Evolutionary conservation across 2,888 invertebrate species (phyloP), one percentile per base, ranked within the genome.

Genomic region (Pemphredon lugubris): DNA sequence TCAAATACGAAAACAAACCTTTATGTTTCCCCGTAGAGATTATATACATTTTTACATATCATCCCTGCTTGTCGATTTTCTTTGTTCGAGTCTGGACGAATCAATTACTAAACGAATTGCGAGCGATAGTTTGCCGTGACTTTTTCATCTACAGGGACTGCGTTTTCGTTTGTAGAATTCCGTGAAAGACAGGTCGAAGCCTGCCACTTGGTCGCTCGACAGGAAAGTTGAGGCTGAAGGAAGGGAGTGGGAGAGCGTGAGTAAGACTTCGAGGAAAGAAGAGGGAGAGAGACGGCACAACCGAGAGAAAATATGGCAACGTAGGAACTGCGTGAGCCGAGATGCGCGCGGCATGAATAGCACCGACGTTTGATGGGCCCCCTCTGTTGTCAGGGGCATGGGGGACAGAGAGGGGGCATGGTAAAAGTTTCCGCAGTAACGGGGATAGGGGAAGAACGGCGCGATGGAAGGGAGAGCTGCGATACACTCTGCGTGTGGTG

Each of bases 321-420:
- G 53, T 32, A 44, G 83, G 65, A 63, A 63, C 75, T 85, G 81
- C 85, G 85, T 83, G 83, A 71, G 81, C 72, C 75, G 77, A 79
- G 81, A 83, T 85, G 85, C 84, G 85, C 84, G 85, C 85, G 77
- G 83, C 73, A 81, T 79, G 82, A 85, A 83, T 81, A 79, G 76
- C 79, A 59, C 23, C 69, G 59, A 73, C 77, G 72, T 75, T 72
- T 67, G 79, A 77, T 75, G 72, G 71, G 75, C 73, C 40, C 39
- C 23, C 54, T 44, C 30, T 53, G 47, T 30, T 40, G 58, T 57
- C 26, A 26, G 51, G 30, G 48, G 30, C 16, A 16, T n/a, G 18
- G 39, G 16, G 65, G 63, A 50, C 42, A 5, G n/a, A n/a, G n/a
- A n/a, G 34, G 40, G 59, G 58, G 20, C 16, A 26, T 26, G 65